Evolutionary conservation across 2,888 invertebrate genomes (phyloP).

Genomic region (Adelphocoris suturalis): DNA sequence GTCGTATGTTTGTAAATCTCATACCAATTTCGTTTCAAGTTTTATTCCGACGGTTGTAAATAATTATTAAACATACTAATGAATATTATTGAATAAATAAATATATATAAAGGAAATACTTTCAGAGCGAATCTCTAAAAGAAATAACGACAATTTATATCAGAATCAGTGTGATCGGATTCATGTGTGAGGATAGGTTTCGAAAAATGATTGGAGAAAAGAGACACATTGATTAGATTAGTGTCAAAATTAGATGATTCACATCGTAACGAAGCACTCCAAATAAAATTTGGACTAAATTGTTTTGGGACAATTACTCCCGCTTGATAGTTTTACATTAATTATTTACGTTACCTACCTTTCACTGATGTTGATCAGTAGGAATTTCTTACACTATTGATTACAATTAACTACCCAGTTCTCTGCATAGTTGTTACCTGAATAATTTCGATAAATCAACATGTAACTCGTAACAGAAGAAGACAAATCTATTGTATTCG

Average conservation of each 20-base stretch:
- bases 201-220: neutral
- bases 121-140: slow-evolving; percentile 69
- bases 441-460: neutral
- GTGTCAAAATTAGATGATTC: slow-evolving; percentile 1
- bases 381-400: neutral
- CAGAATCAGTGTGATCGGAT: slow-evolving; percentile 41
- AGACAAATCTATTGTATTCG: neutral
- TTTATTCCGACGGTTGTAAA: slow-evolving; percentile 62
- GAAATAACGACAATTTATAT: neutral
- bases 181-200: neutral
- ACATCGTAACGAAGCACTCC: neutral
- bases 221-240: neutral
- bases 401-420: neutral
- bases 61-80: slow-evolving; percentile 51
- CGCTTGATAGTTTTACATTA: neutral
- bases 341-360: neutral
- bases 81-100: slow-evolving; percentile 49
- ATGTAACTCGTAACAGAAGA: neutral
- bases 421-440: neutral
- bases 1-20: slow-evolving; percentile 53
- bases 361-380: neutral
- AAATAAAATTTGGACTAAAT: slow-evolving; percentile 3
- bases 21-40: slow-evolving; percentile 56
- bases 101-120: slow-evolving; percentile 52
- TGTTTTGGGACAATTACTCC: neutral